These are phyloP conservation scores for Ichneumoninae sp. DNA, from an alignment of 2,888 invertebrate species.

Conservation along the genomic window DNA sequence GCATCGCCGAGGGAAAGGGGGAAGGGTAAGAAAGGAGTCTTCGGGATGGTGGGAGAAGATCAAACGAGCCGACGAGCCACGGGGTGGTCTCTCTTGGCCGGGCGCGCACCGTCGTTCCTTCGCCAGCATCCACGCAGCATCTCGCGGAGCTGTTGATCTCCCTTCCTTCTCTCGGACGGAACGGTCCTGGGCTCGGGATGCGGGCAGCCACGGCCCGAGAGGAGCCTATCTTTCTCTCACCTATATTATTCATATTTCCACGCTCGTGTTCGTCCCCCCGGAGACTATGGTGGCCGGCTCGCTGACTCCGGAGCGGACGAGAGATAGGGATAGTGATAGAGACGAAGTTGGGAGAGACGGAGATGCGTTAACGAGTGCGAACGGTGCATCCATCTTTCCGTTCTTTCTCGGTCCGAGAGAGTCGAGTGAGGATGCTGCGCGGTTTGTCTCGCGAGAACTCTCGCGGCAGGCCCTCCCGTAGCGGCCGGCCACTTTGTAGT, in stretches of 20 bases:
- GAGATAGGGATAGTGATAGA: neutral
- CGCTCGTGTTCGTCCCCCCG: slow-evolving; percentile 71
- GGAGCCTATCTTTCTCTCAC: slow-evolving; percentile 58
- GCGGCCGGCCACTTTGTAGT: slow-evolving; percentile 33
- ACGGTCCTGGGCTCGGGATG: slow-evolving; percentile 51
- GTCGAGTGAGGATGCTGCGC: neutral
- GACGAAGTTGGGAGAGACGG: neutral
- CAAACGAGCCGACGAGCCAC: slow-evolving; percentile 84
- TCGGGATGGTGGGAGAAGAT: slow-evolving; percentile 81
- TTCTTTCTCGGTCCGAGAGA: neutral
- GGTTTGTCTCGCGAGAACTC: slow-evolving; percentile 22
- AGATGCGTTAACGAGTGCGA: slow-evolving; percentile 7
- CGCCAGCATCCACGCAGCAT: slow-evolving; percentile 60
- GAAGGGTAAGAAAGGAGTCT: slow-evolving; percentile 70
- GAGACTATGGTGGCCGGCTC: slow-evolving; percentile 61
- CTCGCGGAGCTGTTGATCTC: slow-evolving; percentile 33
- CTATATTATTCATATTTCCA: slow-evolving; percentile 82
- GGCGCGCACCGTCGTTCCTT: slow-evolving; percentile 62
- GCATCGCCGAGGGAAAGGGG: slow-evolving; percentile 60
- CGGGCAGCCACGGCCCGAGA: slow-evolving; percentile 33
- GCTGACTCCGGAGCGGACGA: slow-evolving; percentile 19
- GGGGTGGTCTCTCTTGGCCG: slow-evolving; percentile 82
- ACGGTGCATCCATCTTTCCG: slow-evolving; percentile 25
- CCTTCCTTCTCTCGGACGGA: slow-evolving; percentile 65
- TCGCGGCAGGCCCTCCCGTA: slow-evolving; percentile 28